phyloP scores from a whole-genome alignment of 2,113 vertebrate species.

The Bos javanicus region DNA sequence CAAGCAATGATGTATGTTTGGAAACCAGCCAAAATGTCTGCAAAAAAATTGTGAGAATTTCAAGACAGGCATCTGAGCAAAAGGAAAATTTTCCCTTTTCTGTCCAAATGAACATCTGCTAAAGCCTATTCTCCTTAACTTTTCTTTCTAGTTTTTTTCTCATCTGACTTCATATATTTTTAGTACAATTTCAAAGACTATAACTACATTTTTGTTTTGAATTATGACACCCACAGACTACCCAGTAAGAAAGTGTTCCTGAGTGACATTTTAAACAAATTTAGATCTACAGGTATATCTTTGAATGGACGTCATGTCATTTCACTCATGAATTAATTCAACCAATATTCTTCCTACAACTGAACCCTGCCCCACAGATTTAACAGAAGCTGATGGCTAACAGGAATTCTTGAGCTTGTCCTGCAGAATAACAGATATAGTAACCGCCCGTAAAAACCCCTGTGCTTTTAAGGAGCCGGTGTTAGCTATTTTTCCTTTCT shows the following conservation, averaged over 20 bases:
- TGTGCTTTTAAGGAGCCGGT: neutral
- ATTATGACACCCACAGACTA: neutral
- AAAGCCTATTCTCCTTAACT: conserved; percentile 51
- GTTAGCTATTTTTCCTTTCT: neutral
- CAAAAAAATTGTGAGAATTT: conserved; percentile 86
- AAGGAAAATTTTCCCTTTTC: conserved; percentile 78
- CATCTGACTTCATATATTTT: neutral
- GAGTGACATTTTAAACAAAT: neutral
- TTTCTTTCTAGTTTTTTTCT: conserved; percentile 68
- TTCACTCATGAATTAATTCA: neutral
- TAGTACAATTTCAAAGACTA: neutral
- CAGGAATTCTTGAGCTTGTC: neutral
- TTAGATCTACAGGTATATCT: neutral
- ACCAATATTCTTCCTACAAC: neutral
- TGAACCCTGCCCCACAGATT: neutral
- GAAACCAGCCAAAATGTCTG: conserved; percentile 84
- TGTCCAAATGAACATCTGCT: conserved; percentile 75
- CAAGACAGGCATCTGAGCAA: conserved; percentile 80
- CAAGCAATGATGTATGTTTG: conserved; percentile 80
- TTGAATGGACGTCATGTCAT: neutral
- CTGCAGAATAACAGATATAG: neutral
- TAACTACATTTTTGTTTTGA: neutral
- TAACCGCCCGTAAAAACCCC: neutral
- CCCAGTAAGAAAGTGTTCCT: neutral
- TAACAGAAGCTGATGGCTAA: neutral